Conservation (phyloP, 2,888 invertebrate species). For the Brenthis ino region DNA sequence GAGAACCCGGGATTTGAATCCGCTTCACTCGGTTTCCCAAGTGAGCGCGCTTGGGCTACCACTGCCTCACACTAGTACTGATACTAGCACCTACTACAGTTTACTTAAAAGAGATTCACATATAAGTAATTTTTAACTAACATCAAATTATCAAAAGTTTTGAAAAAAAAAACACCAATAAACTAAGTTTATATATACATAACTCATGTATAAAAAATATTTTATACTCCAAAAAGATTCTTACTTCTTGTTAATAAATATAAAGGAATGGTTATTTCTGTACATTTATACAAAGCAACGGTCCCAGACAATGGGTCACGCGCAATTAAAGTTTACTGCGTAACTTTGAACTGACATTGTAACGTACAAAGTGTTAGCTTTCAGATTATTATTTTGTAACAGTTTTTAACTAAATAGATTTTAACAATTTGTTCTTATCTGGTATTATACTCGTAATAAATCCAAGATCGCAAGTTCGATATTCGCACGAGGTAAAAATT, state of each 20-base stretch:
- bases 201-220: background rate
- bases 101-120: no score
- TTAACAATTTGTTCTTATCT: background rate
- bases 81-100: no score
- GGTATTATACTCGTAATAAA: no score
- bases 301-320: slow-evolving; percentile 31
- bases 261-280: slow-evolving; percentile 4
- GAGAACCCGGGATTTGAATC: no score
- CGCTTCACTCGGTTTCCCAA: no score
- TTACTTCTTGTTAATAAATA: background rate
- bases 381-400: slow-evolving; percentile 2
- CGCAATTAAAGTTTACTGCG: slow-evolving; percentile 33
- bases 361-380: slow-evolving; percentile 1
- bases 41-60: no score
- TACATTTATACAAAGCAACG: slow-evolving; percentile 18
- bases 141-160: no score
- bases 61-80: no score
- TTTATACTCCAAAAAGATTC: background rate
- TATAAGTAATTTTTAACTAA: no score
- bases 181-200: background rate
- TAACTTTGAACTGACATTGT: slow-evolving; percentile 13
- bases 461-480: no score
- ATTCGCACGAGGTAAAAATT: no score
- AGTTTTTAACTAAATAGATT: background rate
- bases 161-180: no score